Evolutionary conservation across 1,140 invertebrate genomes (phyloP), one percentile per base, ranked within the genome.

Genomic region (Philotrypesis tridentata): DNA sequence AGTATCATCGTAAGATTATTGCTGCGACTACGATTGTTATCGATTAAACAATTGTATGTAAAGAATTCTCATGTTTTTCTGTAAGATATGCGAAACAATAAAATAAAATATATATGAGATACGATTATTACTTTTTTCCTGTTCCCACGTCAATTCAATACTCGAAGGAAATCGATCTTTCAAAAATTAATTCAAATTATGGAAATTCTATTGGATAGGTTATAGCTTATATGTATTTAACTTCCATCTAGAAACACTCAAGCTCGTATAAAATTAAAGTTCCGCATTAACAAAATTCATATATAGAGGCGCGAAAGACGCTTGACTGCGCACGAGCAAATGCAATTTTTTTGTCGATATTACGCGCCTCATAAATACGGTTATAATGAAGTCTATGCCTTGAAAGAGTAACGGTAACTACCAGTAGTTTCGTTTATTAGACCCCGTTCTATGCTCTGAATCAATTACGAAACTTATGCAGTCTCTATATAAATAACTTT

Each of bases 401-500:
- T 25, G n/a, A 48, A 55, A 73, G 12, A 1, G 27, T 23, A 72
- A 40, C 9, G 23, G 43, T 25, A 73, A 73, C 71, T n/a, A n/a
- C n/a, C n/a, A 9, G 4, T 74, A n/a, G 72, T 74, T 74, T 63
- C 6, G 43, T 37, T 31, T 27, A 63, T 75, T 63, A 63, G 60
- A 33, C 29, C 17, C 9, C 31, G 1, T 5, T 11, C 9, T 23
- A 27, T 55, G 9, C 14, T 25, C 61, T 74, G 23, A 25, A 75
- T 75, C 29, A 63, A 23, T 63, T 4, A 14, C 55, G 55, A 55
- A 63, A 75, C 61, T 0, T 61, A 11, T 21, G n/a, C 9, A 6
- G n/a, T 2, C 75, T 27, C 25, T 25, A 31, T 21, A 67, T 67
- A 67, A 67, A 25, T 77, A 40, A 67, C 75, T 77, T 77, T 77